These are phyloP conservation scores for Pontoporia blainvillei DNA, from an alignment of 2,113 vertebrate genomes.

Conservation along the genomic window DNA sequence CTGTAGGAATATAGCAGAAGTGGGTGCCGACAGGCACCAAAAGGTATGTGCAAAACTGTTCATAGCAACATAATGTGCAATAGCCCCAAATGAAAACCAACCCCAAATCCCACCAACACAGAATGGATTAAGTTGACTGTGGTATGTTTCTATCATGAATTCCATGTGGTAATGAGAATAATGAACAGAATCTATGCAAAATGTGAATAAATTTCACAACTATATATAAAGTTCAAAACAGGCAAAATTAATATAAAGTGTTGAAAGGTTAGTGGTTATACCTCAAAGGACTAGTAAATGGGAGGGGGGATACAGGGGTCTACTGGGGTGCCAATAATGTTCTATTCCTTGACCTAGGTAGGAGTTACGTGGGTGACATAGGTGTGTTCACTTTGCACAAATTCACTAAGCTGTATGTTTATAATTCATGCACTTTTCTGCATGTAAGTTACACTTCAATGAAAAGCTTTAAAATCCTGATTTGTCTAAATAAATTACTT, in stretches of 20 bases:
- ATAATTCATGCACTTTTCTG: not conserved
- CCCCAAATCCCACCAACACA: not conserved
- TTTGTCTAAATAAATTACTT: slow-evolving; percentile 1
- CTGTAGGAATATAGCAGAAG: not conserved
- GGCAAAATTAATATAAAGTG: not conserved
- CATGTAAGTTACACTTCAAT: not conserved
- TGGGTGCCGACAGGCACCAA: not conserved
- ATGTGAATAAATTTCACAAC: not conserved
- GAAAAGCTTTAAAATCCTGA: not conserved
- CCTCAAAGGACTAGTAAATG: not conserved
- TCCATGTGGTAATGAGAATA: not conserved
- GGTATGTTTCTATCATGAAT: not conserved
- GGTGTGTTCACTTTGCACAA: not conserved
- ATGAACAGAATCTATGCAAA: not conserved
- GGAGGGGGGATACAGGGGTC: not conserved
- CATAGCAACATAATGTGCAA: not conserved
- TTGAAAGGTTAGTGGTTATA: not conserved
- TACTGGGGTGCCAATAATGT: not conserved
- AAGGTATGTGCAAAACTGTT: not conserved
- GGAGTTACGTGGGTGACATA: not conserved
- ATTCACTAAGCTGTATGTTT: not conserved
- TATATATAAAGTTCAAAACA: not conserved
- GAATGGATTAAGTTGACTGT: not conserved
- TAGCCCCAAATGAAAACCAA: not conserved
- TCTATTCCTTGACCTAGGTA: not conserved